These are phyloP conservation scores for Setipinna tenuifilis DNA, from an alignment of 2,797 vertebrate species.

Conservation along the genomic window DNA sequence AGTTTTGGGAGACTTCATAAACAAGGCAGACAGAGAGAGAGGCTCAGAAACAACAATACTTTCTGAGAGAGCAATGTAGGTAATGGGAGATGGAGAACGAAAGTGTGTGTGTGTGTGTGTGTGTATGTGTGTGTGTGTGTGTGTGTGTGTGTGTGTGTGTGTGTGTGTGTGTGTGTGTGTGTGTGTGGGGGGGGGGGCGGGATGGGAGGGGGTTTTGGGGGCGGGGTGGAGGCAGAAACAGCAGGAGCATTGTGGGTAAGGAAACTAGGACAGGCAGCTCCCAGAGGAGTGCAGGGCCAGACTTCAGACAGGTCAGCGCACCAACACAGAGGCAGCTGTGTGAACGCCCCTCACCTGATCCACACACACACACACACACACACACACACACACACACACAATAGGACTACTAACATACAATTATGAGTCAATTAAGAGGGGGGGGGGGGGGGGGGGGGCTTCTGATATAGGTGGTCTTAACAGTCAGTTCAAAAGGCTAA, in stretches of 20 bases:
- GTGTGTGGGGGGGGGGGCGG: neutral
- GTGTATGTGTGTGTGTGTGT: slow-evolving; percentile 10
- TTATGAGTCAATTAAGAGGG: neutral
- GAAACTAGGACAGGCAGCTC: slow-evolving; percentile 61
- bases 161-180: slow-evolving; percentile 2
- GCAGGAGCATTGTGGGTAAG: slow-evolving; percentile 49
- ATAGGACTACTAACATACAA: slow-evolving; percentile 16
- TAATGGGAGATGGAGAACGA: neutral
- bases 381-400: slow-evolving; percentile 34
- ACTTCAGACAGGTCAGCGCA: slow-evolving; percentile 51
- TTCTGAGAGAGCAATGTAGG: neutral
- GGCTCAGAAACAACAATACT: neutral
- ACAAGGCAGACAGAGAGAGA: neutral
- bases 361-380: slow-evolving; percentile 7
- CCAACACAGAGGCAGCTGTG: slow-evolving; percentile 56
- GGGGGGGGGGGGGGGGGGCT: neutral
- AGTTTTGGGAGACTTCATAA: neutral
- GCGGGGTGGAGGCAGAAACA: slow-evolving; percentile 38
- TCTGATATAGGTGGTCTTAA: neutral
- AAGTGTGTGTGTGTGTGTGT: neutral
- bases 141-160: neutral
- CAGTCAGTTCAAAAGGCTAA: neutral
- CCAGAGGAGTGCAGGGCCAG: slow-evolving; percentile 47
- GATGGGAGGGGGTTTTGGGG: neutral
- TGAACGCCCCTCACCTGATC: slow-evolving; percentile 41